phyloP scores from a whole-genome alignment of 1,140 invertebrate species.

The Anastrepha obliqua region DNA sequence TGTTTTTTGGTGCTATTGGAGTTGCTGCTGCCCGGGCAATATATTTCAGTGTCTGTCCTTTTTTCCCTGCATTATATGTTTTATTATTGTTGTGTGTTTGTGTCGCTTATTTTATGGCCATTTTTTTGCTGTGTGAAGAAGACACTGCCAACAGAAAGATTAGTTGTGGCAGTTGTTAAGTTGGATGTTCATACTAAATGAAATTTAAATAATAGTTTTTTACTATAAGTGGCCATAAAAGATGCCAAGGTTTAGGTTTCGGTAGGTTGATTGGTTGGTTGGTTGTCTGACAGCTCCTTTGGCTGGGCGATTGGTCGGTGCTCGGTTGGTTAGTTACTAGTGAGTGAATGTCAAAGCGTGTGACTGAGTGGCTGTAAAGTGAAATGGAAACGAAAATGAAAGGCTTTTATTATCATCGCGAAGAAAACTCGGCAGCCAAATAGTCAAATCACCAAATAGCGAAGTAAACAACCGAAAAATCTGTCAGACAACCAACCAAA shows the following conservation, averaged over 20 bases:
- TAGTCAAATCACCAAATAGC: background rate
- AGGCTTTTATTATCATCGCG: background rate
- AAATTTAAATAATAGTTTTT: conserved; percentile 50
- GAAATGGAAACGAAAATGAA: conserved; percentile 39
- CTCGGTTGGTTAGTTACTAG: background rate
- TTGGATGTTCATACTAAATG: conserved; percentile 31
- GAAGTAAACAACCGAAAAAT: background rate
- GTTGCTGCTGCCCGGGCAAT: too few species aligned
- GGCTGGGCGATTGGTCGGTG: background rate
- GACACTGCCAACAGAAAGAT: background rate
- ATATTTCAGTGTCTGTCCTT: too few species aligned
- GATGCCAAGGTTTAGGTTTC: conserved; percentile 38
- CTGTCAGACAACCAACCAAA: background rate
- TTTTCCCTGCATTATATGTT: too few species aligned
- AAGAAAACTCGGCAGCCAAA: conserved; percentile 11
- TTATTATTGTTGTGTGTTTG: background rate
- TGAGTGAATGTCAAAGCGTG: conserved; percentile 19
- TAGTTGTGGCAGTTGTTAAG: conserved; percentile 27
- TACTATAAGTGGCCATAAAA: conserved; percentile 49
- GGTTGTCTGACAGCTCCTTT: background rate
- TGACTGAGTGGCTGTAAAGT: conserved; percentile 11
- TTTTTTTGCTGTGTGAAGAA: background rate
- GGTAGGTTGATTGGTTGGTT: background rate
- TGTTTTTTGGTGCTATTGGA: too few species aligned
- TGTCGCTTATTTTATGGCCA: background rate